Conservation (phyloP, 2,888 invertebrate species). For the Cheilosia scutellata region DNA sequence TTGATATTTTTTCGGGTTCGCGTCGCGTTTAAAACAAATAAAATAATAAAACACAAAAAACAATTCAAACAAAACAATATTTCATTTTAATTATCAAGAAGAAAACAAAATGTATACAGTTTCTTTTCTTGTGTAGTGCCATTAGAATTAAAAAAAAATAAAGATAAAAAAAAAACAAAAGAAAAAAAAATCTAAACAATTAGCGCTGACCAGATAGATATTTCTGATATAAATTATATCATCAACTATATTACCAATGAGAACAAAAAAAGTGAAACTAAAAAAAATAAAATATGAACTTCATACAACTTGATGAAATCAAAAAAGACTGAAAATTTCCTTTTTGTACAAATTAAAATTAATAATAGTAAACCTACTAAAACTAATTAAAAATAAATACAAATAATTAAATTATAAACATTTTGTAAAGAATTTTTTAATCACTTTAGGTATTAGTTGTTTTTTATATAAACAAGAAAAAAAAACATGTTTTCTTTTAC, state of each 20-base stretch:
- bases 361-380: conserved; percentile 68
- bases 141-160: conserved; percentile 47
- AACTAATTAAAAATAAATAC: conserved; percentile 77
- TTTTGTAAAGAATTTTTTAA: conserved; percentile 70
- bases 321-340: conserved; percentile 72
- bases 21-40: conserved; percentile 68
- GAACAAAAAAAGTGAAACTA: conserved; percentile 40
- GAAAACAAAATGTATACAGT: conserved; percentile 6
- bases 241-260: conserved; percentile 61
- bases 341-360: conserved; percentile 75
- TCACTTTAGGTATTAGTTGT: conserved; percentile 65
- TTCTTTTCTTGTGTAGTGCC: conserved; percentile 62
- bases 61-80: conserved; percentile 52
- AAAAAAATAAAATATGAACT: conserved; percentile 61
- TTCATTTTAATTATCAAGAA: conserved; percentile 65
- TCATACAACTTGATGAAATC: conserved; percentile 67
- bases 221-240: conserved; percentile 68
- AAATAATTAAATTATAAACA: conserved; percentile 75
- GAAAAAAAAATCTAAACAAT: conserved; percentile 29
- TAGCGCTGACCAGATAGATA: conserved; percentile 64
- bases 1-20: conserved; percentile 73
- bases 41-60: conserved; percentile 26
- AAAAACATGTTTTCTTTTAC: conserved; percentile 39
- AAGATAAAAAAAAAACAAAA: conserved; percentile 42
- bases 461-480: conserved; percentile 66